These are phyloP conservation scores for Mactra quadrangularis DNA, from an alignment of 1,140 invertebrate species.

Conservation along the genomic window DNA sequence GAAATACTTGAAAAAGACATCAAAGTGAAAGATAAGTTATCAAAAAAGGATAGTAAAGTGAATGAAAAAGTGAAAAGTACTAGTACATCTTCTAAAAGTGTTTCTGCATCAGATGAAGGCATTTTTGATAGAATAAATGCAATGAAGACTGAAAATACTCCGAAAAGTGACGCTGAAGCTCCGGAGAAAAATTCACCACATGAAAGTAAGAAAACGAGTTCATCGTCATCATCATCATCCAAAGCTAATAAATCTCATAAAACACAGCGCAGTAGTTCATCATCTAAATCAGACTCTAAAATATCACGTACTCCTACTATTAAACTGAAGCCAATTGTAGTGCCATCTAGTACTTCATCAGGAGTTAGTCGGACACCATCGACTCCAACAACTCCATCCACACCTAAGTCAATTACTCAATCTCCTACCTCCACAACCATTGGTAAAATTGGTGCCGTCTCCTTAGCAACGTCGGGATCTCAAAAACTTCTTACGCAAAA, in stretches of 20 bases:
- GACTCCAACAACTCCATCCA: slow-evolving; percentile 58
- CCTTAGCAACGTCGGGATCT: slow-evolving; percentile 67
- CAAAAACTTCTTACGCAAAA: slow-evolving; percentile 46
- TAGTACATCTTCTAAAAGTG: slow-evolving; percentile 45
- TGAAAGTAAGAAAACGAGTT: slow-evolving; percentile 48
- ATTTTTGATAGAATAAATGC: slow-evolving; percentile 61
- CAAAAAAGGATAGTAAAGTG: slow-evolving; percentile 21
- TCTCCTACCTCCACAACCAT: slow-evolving; percentile 71
- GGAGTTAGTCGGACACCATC: slow-evolving; percentile 65
- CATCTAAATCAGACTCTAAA: slow-evolving; percentile 78
- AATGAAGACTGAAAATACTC: slow-evolving; percentile 57
- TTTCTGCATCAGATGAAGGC: slow-evolving; percentile 61
- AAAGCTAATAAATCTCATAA: slow-evolving; percentile 71
- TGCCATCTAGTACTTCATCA: slow-evolving; percentile 74
- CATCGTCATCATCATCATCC: slow-evolving; percentile 45
- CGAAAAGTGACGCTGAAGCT: slow-evolving; percentile 14
- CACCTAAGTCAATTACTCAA: slow-evolving; percentile 83
- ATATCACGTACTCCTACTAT: slow-evolving; percentile 81
- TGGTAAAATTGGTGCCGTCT: slow-evolving; percentile 69
- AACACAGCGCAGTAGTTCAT: slow-evolving; percentile 61
- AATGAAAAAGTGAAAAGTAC: slow-evolving; percentile 26
- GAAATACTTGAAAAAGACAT: slow-evolving; percentile 16
- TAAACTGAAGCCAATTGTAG: slow-evolving; percentile 81
- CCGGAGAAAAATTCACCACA: slow-evolving; percentile 28
- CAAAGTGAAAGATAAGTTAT: slow-evolving; percentile 23